Evolutionary conservation across 1,140 invertebrate genomes (phyloP), one percentile per base, ranked within the genome.

Genomic region (Drosophila pandora): DNA sequence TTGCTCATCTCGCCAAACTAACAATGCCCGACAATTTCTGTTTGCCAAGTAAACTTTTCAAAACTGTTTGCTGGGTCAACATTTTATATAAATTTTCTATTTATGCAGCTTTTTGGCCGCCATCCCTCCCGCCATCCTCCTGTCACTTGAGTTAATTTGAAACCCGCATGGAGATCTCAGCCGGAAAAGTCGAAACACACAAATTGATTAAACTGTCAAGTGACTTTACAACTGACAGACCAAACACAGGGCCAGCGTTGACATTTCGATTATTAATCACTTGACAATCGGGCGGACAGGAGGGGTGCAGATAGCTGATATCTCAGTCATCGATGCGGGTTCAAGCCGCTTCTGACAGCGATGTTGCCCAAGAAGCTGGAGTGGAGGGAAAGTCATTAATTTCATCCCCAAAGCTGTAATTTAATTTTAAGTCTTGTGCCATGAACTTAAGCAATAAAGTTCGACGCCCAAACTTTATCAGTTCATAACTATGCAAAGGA

Each of bases 261-360:
- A 83, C 84, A 83, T 87, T 87, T 83, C 87, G 83, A 88, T 88
- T 88, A 88, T 88, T 87, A 87, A 87, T 88, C 83, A 88, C 76
- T 76, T 57, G 50, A 50, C 67, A 69, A 70, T 69, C 41, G 64
- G 43, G 23, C 30, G 30, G 6, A 17, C 3, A 39, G 8, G 17
- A 21, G 32, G 7, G 12, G 37, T 10, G 25, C 12, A 61, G 74
- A 45, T 13, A 25, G 37, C 58, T 39, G 55, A 52, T 72, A 60
- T 64, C 43, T 59, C 37, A 4, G 21, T 57, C 60, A 85, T 87
- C 82, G 58, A 74, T 87, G 82, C 81, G 81, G 82, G 82, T 56
- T 60, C 41, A 54, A 74, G 62, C 37, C 41, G 58, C 39, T 71
- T 76, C 61, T 75, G 71, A 71, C 74, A 74, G 69, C 71, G 72